These are phyloP conservation scores for Drosophila mercatorum DNA, from an alignment of 2,888 invertebrate species.

Conservation along the genomic window DNA sequence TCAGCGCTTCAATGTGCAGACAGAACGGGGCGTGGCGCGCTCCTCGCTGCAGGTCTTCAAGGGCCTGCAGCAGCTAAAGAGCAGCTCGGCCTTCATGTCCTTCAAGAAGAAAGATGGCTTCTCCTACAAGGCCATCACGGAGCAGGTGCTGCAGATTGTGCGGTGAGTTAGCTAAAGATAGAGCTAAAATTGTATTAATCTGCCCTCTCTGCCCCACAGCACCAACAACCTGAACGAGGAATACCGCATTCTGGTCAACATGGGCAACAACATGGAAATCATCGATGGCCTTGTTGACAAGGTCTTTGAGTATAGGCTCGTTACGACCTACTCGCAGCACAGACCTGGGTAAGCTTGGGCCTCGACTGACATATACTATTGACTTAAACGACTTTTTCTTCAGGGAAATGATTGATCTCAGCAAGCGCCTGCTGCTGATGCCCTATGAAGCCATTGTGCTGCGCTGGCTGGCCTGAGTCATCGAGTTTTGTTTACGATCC, in stretches of 20 bases:
- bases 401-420: conserved; percentile 71
- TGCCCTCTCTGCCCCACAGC: conserved; percentile 30
- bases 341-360: conserved; percentile 64
- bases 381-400: neutral
- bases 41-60: conserved; percentile 88
- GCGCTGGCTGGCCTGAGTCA: conserved; percentile 61
- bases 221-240: conserved; percentile 69
- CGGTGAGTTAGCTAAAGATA: conserved; percentile 51
- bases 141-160: conserved; percentile 81
- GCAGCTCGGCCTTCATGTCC: conserved; percentile 82
- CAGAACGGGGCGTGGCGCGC: conserved; percentile 85
- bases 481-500: neutral
- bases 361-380: fast-evolving
- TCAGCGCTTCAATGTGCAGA: conserved; percentile 86
- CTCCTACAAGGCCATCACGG: conserved; percentile 73
- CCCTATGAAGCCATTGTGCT: conserved; percentile 80
- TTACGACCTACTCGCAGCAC: conserved; percentile 71
- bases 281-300: conserved; percentile 58
- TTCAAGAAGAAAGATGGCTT: conserved; percentile 73
- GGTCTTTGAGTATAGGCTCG: conserved; percentile 71
- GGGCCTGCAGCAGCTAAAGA: conserved; percentile 85
- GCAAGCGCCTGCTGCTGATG: conserved; percentile 60
- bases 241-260: conserved; percentile 77
- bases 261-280: conserved; percentile 73
- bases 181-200: too few species aligned